Percentiles rank a stretch among this genome's conserved stretches.
phyloP scores from a whole-genome alignment of 35 echinoderm and acorn worm species.

The Acanthaster planci region DNA sequence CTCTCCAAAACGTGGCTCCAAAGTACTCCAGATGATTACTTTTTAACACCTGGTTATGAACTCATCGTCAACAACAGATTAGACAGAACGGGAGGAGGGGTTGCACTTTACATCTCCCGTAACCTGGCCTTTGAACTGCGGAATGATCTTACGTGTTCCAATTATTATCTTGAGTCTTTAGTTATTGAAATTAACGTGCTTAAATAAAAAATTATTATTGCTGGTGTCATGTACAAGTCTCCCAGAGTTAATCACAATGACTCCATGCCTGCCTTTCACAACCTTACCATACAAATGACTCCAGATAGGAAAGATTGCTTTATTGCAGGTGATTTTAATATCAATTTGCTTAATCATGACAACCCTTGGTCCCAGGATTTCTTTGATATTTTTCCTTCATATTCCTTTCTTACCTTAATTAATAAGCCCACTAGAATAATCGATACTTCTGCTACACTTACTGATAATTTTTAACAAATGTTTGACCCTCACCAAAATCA shows the following conservation, averaged over 20 bases:
- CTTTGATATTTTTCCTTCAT: not conserved
- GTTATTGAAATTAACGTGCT: not conserved
- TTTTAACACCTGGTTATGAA: not conserved
- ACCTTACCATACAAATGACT: not conserved
- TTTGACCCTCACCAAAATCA: not conserved
- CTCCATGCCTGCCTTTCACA: not conserved
- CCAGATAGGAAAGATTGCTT: not conserved
- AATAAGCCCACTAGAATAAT: not conserved
- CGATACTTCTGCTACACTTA: not conserved
- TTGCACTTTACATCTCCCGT: not conserved
- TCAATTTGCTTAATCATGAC: not conserved
- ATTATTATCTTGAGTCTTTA: not conserved
- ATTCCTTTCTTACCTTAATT: not conserved
- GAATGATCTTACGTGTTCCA: not conserved
- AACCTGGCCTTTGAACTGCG: not conserved
- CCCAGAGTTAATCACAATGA: not conserved
- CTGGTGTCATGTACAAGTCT: not conserved
- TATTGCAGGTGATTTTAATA: too few species aligned
- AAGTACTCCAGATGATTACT: not conserved
- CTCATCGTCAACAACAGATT: not conserved
- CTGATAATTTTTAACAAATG: constrained; percentile 3
- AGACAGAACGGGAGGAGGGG: not conserved
- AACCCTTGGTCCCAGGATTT: not conserved
- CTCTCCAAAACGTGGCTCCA: not conserved
- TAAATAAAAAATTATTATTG: not conserved